phyloP scores from a whole-genome alignment of 2,888 invertebrate genomes.

The Zhuqinia jingwanae region DNA sequence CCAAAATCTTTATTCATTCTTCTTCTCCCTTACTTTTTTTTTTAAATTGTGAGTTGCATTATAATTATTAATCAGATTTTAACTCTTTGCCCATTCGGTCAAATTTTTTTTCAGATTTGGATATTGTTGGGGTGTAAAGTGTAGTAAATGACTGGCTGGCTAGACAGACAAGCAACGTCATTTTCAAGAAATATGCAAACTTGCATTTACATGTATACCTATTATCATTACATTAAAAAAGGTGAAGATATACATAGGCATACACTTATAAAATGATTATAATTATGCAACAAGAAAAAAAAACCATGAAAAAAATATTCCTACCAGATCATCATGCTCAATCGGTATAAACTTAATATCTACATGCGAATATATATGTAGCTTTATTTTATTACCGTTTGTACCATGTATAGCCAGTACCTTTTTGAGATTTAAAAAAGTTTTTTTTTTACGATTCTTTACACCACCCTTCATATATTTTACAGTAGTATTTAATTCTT shows the following conservation, averaged over 20 bases:
- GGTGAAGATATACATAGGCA: background rate
- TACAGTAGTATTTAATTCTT: background rate
- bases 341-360: no score
- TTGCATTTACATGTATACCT: no score
- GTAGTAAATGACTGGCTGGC: background rate
- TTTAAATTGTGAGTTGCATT: constrained; percentile 34
- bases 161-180: background rate
- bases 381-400: no score
- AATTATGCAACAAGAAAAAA: no score
- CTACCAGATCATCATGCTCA: no score
- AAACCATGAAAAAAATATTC: no score
- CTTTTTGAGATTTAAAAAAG: background rate
- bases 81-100: background rate
- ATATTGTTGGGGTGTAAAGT: no score
- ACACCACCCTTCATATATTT: background rate
- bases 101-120: no score
- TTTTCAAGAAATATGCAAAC: background rate
- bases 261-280: no score
- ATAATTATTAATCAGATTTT: constrained; percentile 36
- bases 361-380: no score
- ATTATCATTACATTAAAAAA: background rate
- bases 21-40: background rate
- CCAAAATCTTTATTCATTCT: background rate
- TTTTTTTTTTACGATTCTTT: background rate
- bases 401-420: background rate